A percentile compares a stretch with the other conserved stretches of the same genome.
phyloP scores from a whole-genome alignment of 2,797 vertebrate species.

The Tauraco hartlaubi region DNA sequence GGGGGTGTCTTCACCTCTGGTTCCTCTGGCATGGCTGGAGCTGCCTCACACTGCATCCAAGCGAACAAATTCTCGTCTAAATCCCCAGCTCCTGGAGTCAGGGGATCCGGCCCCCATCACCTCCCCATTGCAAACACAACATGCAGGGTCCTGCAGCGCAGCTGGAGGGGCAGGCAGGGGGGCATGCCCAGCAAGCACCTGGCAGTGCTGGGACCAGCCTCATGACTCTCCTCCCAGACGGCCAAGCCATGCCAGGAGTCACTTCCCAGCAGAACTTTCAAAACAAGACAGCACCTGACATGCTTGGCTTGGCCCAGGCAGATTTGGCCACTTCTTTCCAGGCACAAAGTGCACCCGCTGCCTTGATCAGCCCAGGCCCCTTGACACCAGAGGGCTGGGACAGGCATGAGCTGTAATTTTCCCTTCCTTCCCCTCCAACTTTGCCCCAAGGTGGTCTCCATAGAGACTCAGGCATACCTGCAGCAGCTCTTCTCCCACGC shows the following conservation, averaged over 20 bases:
- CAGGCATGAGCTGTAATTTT: accelerated
- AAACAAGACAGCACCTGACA: not conserved
- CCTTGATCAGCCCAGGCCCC: accelerated
- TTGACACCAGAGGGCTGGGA: not conserved
- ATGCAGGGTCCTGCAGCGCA: accelerated
- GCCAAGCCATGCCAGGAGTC: not conserved
- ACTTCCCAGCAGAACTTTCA: not conserved
- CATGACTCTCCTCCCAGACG: accelerated
- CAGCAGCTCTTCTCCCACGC: not conserved
- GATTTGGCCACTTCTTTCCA: not conserved
- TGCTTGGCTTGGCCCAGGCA: not conserved
- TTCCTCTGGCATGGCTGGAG: not conserved
- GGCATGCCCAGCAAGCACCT: accelerated
- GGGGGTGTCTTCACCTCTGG: not conserved
- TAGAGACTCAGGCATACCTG: accelerated
- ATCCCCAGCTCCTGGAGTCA: not conserved
- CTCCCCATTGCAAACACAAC: not conserved
- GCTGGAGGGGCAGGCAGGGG: not conserved
- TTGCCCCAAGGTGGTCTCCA: not conserved
- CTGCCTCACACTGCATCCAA: accelerated
- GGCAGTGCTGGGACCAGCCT: not conserved
- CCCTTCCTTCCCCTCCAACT: not conserved
- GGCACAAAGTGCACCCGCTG: not conserved
- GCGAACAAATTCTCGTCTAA: not conserved
- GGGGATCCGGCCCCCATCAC: accelerated